Conservation (phyloP, 2,888 invertebrate genomes). For the Cloeon dipterum region DNA sequence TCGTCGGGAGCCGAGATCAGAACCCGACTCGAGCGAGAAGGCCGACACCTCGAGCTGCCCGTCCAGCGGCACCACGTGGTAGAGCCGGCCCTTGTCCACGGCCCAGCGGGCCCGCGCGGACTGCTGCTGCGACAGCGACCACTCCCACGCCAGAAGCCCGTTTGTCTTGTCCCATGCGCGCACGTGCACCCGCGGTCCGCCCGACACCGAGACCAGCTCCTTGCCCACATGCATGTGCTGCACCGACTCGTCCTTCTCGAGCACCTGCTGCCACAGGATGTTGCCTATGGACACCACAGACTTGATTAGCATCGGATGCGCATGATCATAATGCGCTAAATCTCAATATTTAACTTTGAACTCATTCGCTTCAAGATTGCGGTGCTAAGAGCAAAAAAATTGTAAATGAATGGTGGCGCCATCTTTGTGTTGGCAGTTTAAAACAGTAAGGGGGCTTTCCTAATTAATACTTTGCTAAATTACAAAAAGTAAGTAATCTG, state of each 20-base stretch:
- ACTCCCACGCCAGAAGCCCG: conserved; percentile 24
- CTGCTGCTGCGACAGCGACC: conserved; percentile 10
- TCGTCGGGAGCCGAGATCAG: conserved; percentile 26
- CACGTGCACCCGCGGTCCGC: conserved; percentile 44
- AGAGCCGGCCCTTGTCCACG: conserved; percentile 17
- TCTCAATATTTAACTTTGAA: neutral
- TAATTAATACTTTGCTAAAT: too few relatives aligned
- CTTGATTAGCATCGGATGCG: conserved; percentile 9
- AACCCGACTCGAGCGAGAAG: conserved; percentile 35
- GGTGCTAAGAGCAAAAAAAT: too few relatives aligned
- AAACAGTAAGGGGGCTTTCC: too few relatives aligned
- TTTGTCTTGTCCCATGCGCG: conserved; percentile 57
- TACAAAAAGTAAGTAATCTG: too few relatives aligned
- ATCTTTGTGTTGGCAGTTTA: too few relatives aligned
- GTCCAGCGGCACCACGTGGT: conserved; percentile 33
- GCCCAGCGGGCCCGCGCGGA: conserved; percentile 15
- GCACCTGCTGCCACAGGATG: conserved; percentile 61
- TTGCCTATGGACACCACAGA: conserved; percentile 26
- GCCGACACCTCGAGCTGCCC: conserved; percentile 39
- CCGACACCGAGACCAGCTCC: conserved; percentile 49
- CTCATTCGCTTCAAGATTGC: too few relatives aligned
- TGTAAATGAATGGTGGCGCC: too few relatives aligned
- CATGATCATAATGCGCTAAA: neutral
- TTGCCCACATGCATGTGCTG: conserved; percentile 36
- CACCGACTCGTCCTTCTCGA: conserved; percentile 38